A percentile compares a stretch with the other conserved stretches of the same genome.
These are phyloP conservation scores for Cylindroiulus punctatus DNA, from an alignment of 2,888 invertebrate species.

Conservation along the genomic window DNA sequence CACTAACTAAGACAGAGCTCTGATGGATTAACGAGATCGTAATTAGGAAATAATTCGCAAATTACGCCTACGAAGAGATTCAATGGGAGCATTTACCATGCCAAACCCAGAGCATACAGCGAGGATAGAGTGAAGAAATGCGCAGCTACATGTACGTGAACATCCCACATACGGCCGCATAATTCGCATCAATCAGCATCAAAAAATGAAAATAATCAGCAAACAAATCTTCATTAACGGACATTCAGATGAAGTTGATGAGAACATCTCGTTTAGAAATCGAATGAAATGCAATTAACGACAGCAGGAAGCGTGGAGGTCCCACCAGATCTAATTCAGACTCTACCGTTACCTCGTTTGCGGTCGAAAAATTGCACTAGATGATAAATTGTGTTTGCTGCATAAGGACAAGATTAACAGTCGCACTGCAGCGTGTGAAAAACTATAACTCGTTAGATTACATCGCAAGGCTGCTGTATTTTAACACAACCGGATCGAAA, in stretches of 20 bases:
- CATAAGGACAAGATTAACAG: background rate
- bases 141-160: background rate
- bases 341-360: background rate
- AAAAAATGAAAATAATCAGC: slow-evolving; percentile 38
- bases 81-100: slow-evolving; percentile 17
- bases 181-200: slow-evolving; percentile 40
- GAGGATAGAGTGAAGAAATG: background rate
- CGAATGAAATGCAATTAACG: slow-evolving; percentile 14
- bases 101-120: background rate
- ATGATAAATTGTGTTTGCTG: background rate
- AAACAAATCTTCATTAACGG: slow-evolving; percentile 29
- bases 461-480: background rate
- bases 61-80: slow-evolving; percentile 4
- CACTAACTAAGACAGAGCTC: slow-evolving; percentile 3
- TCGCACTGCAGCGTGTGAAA: background rate
- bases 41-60: slow-evolving; percentile 15
- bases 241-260: slow-evolving; percentile 31
- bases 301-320: background rate
- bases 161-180: background rate
- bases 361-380: background rate
- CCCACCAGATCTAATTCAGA: background rate
- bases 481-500: background rate
- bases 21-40: slow-evolving; percentile 21
- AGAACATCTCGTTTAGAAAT: background rate
- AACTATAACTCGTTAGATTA: background rate